These are phyloP conservation scores for Xanthia togata DNA, from an alignment of 2,888 invertebrate genomes.

Conservation along the genomic window DNA sequence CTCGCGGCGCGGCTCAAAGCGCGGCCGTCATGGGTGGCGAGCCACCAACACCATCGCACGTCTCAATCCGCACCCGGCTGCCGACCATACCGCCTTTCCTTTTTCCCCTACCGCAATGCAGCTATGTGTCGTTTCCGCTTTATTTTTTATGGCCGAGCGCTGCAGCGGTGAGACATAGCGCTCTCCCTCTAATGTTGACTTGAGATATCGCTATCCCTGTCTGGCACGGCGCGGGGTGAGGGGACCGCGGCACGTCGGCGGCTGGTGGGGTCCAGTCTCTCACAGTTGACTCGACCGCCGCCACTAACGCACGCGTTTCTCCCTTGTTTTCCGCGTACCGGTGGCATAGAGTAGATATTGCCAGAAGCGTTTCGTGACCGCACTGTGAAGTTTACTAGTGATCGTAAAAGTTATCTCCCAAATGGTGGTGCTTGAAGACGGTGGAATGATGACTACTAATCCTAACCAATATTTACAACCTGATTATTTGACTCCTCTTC, in stretches of 20 bases:
- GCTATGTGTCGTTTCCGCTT: conserved; percentile 90
- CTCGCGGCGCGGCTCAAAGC: conserved; percentile 85
- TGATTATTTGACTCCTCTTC: conserved; percentile 98
- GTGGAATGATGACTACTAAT: conserved; percentile 96
- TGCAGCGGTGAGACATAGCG: conserved; percentile 89
- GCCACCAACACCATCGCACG: conserved; percentile 90
- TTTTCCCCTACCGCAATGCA: conserved; percentile 90
- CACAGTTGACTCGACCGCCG: conserved; percentile 87
- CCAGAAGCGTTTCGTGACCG: conserved; percentile 83
- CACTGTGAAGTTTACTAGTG: conserved; percentile 84
- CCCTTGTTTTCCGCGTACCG: conserved; percentile 75
- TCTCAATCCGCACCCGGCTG: conserved; percentile 90
- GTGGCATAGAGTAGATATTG: conserved; percentile 84
- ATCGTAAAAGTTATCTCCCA: conserved; percentile 86
- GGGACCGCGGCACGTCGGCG: conserved; percentile 74
- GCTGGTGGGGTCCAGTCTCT: conserved; percentile 85
- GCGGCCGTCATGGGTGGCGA: conserved; percentile 89
- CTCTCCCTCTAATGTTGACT: conserved; percentile 83
- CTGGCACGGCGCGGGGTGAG: conserved; percentile 78
- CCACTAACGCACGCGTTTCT: conserved; percentile 79
- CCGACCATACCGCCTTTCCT: conserved; percentile 89
- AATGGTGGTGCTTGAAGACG: conserved; percentile 98
- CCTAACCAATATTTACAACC: conserved; percentile 98
- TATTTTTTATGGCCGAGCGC: conserved; percentile 88
- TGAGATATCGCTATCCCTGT: conserved; percentile 80